Base-by-base conservation (phyloP, 2,113 vertebrate species). In the Oceanodroma tethys region DNA sequence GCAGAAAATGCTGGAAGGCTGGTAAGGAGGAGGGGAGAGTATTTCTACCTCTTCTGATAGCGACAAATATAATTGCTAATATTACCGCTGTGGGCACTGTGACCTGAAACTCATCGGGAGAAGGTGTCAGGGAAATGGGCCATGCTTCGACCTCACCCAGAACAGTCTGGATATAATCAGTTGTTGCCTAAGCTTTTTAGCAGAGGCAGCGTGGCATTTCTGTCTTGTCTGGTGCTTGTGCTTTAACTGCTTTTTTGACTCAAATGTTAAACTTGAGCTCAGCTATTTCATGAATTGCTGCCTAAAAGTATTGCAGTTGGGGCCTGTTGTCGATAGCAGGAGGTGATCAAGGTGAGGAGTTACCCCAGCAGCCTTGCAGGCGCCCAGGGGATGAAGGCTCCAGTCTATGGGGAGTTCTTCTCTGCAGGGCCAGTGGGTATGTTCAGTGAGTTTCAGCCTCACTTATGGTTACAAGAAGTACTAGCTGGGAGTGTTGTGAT, bases 301-400 rank as follows among this genome's bases (percentile, higher is more conserved):
- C n/a, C 43, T 53, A 3, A 8, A 94, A 26, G 5, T n/a, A 17
- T 40, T 43, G 43, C 23, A 48, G 6, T 2, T 36, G 6, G 34
- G 26, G 10, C 30, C 25, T 13, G 13, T 23, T 70, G 32, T 17
- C 0, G 1, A 8, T 56, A 16, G 10, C 1, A 20, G 34, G 48
- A 29, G 17, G 15, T n/a, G 45, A 40, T 38, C 2, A 14, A 62
- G 72, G 47, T 47, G 73, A 81, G 36, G 34, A 8, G 7, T 34
- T 47, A 30, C 3, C 27, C 26, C 34, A 34, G 48, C 32, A 55
- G 27, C 53, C 53, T 45, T 76, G 67, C 29, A 30, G 32, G n/a
- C 0, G 0, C n/a, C 32, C 19, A 20, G 6, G 23, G n/a, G 19
- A 42, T 10, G 22, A n/a, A 13, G 2, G 9, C 38, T 59, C 4